Evolutionary conservation across 1,140 invertebrate species (phyloP).

Genomic region (Dendrolimus punctatus): DNA sequence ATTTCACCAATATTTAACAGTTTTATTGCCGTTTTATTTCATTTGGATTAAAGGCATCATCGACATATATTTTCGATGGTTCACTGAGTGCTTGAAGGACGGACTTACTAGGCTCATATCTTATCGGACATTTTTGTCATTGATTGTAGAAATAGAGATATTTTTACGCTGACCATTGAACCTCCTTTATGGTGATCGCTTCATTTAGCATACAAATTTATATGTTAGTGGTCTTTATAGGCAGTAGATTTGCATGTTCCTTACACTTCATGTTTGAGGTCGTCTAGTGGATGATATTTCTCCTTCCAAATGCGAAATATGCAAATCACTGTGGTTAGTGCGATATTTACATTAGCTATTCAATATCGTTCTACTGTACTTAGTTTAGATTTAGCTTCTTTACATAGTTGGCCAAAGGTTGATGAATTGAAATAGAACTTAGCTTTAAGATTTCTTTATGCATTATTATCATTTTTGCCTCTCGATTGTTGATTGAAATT

Average conservation of each 20-base stretch:
- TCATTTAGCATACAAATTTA: conserved; percentile 60
- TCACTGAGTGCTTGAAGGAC: conserved; percentile 27
- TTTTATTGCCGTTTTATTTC: conserved; percentile 58
- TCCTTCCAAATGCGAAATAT: too few species aligned
- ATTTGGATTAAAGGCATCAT: conserved; percentile 54
- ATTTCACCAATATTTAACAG: conserved; percentile 60
- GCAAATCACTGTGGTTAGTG: too few species aligned
- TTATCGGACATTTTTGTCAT: conserved; percentile 45
- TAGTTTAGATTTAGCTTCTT: too few species aligned
- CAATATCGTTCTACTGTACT: too few species aligned
- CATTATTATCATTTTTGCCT: conserved; percentile 58
- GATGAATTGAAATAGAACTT: conserved; percentile 30
- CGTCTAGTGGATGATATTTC: conserved; percentile 12
- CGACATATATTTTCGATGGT: conserved; percentile 51
- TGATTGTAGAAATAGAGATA: conserved; percentile 54
- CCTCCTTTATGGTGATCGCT: conserved; percentile 57
- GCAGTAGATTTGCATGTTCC: conserved; percentile 65
- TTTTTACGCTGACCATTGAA: conserved; percentile 61
- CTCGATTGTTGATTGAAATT: conserved; percentile 20
- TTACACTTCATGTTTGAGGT: conserved; percentile 38
- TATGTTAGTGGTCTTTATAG: conserved; percentile 46
- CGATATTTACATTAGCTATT: too few species aligned
- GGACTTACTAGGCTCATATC: conserved; percentile 34
- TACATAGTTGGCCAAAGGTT: conserved; percentile 1
- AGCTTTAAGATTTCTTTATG: conserved; percentile 50